Conservation (phyloP, 2,888 invertebrate species). For the Microplitis manilae region DNA sequence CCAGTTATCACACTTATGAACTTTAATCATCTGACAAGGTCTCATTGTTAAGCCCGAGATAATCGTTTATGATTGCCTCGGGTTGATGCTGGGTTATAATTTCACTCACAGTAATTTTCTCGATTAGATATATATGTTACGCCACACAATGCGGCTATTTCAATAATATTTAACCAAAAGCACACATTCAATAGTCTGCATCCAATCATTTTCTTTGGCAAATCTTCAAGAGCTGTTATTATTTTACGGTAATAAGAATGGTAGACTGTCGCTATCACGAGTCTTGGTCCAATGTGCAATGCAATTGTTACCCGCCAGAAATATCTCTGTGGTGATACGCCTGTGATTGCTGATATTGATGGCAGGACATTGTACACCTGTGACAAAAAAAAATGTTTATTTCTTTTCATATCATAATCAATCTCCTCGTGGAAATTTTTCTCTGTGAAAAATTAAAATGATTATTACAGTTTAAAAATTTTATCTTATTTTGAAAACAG, state of each 20-base stretch:
- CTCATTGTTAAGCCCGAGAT: not conserved
- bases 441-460: no score
- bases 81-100: not conserved
- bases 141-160: constrained; percentile 89
- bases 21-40: constrained; percentile 35
- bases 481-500: no score
- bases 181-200: constrained; percentile 80
- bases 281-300: constrained; percentile 91
- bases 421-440: not conserved
- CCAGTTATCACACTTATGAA: constrained; percentile 25
- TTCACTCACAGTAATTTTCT: constrained; percentile 93
- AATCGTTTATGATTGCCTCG: not conserved
- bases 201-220: constrained; percentile 65
- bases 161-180: constrained; percentile 88
- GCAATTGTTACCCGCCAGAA: constrained; percentile 94
- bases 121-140: constrained; percentile 95
- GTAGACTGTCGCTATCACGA: constrained; percentile 90
- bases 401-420: constrained; percentile 6
- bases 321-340: constrained; percentile 92
- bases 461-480: no score
- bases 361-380: constrained; percentile 96
- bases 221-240: constrained; percentile 75
- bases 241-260: constrained; percentile 85
- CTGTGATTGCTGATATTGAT: constrained; percentile 96
- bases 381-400: constrained; percentile 3